Evolutionary conservation across 2,113 vertebrate species (phyloP).

Genomic region (Mohoua ochrocephala): DNA sequence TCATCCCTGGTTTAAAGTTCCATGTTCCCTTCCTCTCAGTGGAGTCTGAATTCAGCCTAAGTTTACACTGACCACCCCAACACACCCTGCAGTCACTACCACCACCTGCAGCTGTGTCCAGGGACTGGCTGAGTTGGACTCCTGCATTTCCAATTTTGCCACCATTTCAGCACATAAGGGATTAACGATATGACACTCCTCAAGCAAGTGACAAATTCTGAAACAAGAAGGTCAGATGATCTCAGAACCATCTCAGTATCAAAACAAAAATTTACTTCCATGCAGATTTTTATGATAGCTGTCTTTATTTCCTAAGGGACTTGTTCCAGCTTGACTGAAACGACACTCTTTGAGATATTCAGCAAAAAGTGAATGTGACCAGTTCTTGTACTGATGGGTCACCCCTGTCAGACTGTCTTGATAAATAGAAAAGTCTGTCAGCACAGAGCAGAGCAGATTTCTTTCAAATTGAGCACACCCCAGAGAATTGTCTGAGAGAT

Average conservation of each 20-base stretch:
- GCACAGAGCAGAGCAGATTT: not conserved
- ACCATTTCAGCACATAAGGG: not conserved
- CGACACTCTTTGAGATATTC: not conserved
- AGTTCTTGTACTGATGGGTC: conserved; percentile 18
- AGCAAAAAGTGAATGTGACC: conserved; percentile 38
- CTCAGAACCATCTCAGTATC: not conserved
- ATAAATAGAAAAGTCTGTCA: conserved; percentile 44
- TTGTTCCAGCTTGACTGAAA: not conserved
- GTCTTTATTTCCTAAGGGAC: not conserved
- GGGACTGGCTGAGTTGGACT: not conserved
- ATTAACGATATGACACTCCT: not conserved
- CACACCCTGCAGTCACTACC: not conserved
- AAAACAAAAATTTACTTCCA: not conserved
- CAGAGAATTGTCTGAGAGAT: not conserved
- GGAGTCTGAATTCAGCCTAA: not conserved
- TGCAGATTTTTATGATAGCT: not conserved
- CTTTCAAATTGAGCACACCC: not conserved
- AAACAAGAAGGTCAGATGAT: not conserved
- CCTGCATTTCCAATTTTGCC: not conserved
- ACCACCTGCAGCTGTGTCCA: not conserved
- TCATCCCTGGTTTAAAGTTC: not conserved
- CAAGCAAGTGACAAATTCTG: not conserved
- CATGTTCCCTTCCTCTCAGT: not conserved
- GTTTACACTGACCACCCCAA: not conserved
- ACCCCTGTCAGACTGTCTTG: conserved; percentile 6